Evolutionary conservation across 2,797 vertebrate species (phyloP).

Genomic region (Rachycentron canadum): DNA sequence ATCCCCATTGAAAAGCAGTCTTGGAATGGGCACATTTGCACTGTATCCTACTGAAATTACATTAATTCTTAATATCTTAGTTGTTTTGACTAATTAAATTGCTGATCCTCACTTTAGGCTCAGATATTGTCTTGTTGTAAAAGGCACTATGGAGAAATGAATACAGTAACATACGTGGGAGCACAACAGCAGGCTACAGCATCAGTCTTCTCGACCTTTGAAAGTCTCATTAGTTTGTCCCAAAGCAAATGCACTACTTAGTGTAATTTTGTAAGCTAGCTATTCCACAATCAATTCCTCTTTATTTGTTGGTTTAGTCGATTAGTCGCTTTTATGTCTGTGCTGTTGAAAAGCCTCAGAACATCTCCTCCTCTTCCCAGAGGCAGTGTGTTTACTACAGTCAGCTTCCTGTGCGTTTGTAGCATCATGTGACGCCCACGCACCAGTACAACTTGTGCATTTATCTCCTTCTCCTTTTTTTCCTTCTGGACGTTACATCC

Average conservation of each 20-base stretch:
- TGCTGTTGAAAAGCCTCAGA: slow-evolving; percentile 19
- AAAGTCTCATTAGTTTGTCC: slow-evolving; percentile 52
- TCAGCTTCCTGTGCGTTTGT: too few relatives aligned
- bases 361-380: not conserved
- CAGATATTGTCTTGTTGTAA: slow-evolving; percentile 18
- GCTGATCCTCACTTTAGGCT: slow-evolving; percentile 22
- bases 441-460: slow-evolving; percentile 8
- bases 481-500: slow-evolving; percentile 18
- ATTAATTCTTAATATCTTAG: slow-evolving; percentile 24
- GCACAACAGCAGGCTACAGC: slow-evolving; percentile 32
- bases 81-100: slow-evolving; percentile 48
- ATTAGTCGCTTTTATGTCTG: slow-evolving; percentile 50
- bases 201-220: slow-evolving; percentile 39
- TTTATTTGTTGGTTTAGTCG: slow-evolving; percentile 53
- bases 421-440: slow-evolving; percentile 15
- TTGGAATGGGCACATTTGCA: not conserved
- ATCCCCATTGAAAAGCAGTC: slow-evolving; percentile 34
- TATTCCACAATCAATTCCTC: slow-evolving; percentile 59
- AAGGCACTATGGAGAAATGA: slow-evolving; percentile 3
- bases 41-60: slow-evolving; percentile 6
- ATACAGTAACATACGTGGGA: slow-evolving; percentile 15
- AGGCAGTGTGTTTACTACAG: not conserved
- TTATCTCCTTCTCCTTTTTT: slow-evolving; percentile 26
- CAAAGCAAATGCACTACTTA: slow-evolving; percentile 62
- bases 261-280: slow-evolving; percentile 58